Percentiles rank a stretch among this genome's conserved stretches.
These are phyloP conservation scores for Panagrolaimus sp. DNA, from an alignment of 1,140 invertebrate genomes.

Conservation along the genomic window DNA sequence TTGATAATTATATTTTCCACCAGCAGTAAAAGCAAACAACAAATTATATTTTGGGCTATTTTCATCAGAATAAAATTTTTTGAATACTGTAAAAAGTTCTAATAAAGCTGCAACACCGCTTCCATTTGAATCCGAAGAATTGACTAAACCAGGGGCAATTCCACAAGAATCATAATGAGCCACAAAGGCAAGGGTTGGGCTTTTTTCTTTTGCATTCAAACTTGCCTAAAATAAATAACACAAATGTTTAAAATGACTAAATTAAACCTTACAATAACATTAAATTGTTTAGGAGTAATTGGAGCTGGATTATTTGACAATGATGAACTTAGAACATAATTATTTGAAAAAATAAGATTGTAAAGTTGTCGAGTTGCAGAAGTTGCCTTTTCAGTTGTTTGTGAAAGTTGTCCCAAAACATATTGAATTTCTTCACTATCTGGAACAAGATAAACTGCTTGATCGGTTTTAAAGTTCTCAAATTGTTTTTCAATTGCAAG, in stretches of 20 bases:
- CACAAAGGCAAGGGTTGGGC: constrained; percentile 65
- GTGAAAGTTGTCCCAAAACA: constrained; percentile 33
- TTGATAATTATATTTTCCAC: constrained; percentile 89
- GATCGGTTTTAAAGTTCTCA: constrained; percentile 71
- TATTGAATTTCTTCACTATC: constrained; percentile 11
- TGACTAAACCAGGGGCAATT: constrained; percentile 75
- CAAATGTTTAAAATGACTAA: background rate
- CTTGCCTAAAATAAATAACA: no score
- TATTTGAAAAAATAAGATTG: constrained; percentile 40
- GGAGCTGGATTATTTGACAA: constrained; percentile 5
- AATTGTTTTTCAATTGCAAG: constrained; percentile 76
- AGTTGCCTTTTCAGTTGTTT: constrained; percentile 26
- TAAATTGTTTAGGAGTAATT: constrained; percentile 26
- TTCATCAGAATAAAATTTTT: constrained; percentile 75
- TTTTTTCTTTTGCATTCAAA: background rate
- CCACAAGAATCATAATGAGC: constrained; percentile 87
- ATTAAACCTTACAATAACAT: constrained; percentile 44
- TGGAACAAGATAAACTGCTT: constrained; percentile 81
- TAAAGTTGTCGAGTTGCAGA: constrained; percentile 44
- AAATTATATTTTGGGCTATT: constrained; percentile 77
- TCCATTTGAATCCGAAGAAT: constrained; percentile 84
- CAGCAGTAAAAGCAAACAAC: constrained; percentile 81
- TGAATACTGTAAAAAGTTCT: constrained; percentile 80
- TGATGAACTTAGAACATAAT: constrained; percentile 37
- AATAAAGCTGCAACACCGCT: constrained; percentile 82